Evolutionary conservation across 2,888 invertebrate species (phyloP).

Genomic region (Agriopis leucophaearia): DNA sequence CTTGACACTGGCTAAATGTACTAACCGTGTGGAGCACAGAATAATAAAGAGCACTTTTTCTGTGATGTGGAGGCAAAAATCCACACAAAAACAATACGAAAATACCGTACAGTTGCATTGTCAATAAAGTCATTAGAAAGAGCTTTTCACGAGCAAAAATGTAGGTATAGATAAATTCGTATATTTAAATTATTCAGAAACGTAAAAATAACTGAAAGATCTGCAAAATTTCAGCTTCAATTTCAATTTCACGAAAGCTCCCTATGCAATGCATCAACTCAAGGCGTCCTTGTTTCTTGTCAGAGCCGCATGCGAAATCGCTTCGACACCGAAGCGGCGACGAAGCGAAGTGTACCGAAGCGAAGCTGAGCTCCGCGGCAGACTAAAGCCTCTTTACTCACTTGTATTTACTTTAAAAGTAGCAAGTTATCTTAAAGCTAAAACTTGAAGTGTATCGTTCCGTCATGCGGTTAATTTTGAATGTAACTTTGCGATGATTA

Average conservation of each 20-base stretch:
- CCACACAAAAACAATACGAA: neutral
- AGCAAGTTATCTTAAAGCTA: conserved; percentile 41
- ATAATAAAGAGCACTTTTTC: too few relatives aligned
- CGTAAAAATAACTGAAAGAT: neutral
- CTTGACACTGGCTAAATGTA: too few relatives aligned
- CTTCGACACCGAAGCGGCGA: conserved; percentile 17
- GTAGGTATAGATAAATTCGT: too few relatives aligned
- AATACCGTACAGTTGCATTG: too few relatives aligned
- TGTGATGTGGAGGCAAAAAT: too few relatives aligned
- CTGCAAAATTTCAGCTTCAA: neutral
- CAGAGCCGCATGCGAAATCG: conserved; percentile 17
- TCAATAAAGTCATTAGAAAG: neutral
- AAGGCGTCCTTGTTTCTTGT: conserved; percentile 18
- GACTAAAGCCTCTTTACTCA: conserved; percentile 46
- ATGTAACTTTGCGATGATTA: conserved; percentile 21
- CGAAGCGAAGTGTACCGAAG: conserved; percentile 23
- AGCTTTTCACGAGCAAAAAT: too few relatives aligned
- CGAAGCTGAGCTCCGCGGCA: conserved; percentile 43
- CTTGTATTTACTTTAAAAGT: conserved; percentile 48
- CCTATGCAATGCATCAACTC: conserved; percentile 22
- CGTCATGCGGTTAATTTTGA: conserved; percentile 29
- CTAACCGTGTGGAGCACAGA: too few relatives aligned
- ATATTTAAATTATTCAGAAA: too few relatives aligned
- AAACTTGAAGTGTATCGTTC: conserved; percentile 18
- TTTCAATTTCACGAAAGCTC: conserved; percentile 10